Evolutionary conservation across 2,888 invertebrate genomes (phyloP).

Genomic region (Pachymerium ferrugineum): DNA sequence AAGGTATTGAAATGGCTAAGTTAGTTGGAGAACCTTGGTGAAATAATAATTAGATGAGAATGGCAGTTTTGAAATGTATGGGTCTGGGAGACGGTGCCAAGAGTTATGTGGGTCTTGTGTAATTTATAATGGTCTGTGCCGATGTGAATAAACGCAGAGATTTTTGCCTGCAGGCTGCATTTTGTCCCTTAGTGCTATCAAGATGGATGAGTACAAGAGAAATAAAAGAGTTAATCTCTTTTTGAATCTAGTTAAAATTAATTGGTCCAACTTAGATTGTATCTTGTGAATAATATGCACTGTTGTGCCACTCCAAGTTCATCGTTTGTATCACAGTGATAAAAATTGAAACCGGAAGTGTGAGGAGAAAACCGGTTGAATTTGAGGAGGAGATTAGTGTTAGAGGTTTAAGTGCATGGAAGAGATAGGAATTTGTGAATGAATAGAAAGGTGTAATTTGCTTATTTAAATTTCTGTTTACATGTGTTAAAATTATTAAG

Average conservation of each 20-base stretch:
- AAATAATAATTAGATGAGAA: neutral
- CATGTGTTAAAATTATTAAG: too few species aligned
- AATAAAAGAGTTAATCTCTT: constrained; percentile 6
- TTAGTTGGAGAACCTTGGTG: too few species aligned
- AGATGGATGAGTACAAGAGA: neutral
- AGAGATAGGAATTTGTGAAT: too few species aligned
- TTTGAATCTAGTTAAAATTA: neutral
- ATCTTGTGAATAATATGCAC: neutral
- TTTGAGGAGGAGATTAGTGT: too few species aligned
- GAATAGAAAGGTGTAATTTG: too few species aligned
- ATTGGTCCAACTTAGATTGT: neutral
- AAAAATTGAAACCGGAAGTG: too few species aligned
- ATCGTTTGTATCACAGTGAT: neutral
- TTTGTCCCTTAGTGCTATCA: neutral
- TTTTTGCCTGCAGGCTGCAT: neutral
- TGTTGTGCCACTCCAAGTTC: neutral
- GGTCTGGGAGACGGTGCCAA: constrained; percentile 2
- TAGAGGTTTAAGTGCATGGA: too few species aligned
- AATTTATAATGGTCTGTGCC: neutral
- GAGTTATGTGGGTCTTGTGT: neutral
- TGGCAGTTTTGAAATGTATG: neutral
- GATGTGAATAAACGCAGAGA: neutral
- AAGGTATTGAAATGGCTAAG: neutral
- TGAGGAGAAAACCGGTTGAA: too few species aligned
- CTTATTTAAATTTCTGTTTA: too few species aligned